Evolutionary conservation across 2,888 invertebrate species (phyloP).

Genomic region (Ctena decussata): DNA sequence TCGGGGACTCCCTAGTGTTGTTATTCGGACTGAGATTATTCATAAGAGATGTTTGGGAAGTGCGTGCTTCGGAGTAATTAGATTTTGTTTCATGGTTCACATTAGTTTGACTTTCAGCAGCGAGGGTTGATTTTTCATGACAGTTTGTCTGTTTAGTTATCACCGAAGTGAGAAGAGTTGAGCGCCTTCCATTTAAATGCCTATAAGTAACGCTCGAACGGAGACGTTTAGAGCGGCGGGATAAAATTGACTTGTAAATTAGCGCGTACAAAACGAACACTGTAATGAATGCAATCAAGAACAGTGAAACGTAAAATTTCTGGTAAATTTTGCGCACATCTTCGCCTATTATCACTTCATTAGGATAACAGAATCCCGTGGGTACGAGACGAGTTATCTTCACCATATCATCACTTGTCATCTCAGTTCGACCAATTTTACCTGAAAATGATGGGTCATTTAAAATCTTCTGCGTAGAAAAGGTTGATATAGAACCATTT

Average conservation of each 20-base stretch:
- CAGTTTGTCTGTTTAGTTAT: slow-evolving; percentile 12
- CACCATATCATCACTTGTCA: neutral
- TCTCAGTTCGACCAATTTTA: neutral
- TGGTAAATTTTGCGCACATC: slow-evolving; percentile 64
- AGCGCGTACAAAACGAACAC: slow-evolving; percentile 66
- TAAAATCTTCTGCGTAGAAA: neutral
- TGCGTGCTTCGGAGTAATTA: neutral
- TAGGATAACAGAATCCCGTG: slow-evolving; percentile 63
- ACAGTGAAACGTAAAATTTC: slow-evolving; percentile 67
- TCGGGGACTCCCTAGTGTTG: neutral
- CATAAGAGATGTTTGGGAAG: neutral
- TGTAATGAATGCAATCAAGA: slow-evolving; percentile 63
- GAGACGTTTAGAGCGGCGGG: slow-evolving; percentile 54
- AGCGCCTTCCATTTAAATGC: slow-evolving; percentile 27
- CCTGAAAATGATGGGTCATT: neutral
- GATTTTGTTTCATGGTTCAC: neutral
- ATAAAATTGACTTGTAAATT: slow-evolving; percentile 64
- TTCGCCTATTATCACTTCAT: slow-evolving; percentile 51
- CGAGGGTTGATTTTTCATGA: neutral
- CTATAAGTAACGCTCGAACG: slow-evolving; percentile 42
- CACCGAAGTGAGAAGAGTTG: slow-evolving; percentile 36
- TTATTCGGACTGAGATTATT: neutral
- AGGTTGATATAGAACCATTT: neutral
- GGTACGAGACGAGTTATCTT: slow-evolving; percentile 12
- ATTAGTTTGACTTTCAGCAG: slow-evolving; percentile 12